Evolutionary conservation across 2,888 invertebrate genomes (phyloP).

Genomic region (Lissocephala sabroskyi): DNA sequence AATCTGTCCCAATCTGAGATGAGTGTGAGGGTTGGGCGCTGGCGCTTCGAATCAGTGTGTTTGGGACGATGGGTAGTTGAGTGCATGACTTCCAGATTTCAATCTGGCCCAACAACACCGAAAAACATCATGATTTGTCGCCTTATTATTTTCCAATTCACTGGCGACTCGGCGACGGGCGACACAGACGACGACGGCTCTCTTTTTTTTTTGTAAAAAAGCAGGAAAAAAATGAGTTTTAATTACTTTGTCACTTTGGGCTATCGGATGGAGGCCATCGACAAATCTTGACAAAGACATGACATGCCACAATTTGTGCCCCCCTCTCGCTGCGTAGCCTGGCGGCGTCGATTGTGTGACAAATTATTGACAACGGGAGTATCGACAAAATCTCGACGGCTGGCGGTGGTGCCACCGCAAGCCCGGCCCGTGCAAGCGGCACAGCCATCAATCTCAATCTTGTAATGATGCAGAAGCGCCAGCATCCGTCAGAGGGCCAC

Average conservation of each 20-base stretch:
- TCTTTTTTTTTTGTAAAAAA: neutral
- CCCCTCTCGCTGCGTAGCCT: too few species aligned
- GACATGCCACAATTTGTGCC: conserved; percentile 65
- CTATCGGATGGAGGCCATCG: conserved; percentile 45
- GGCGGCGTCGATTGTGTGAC: conserved; percentile 68
- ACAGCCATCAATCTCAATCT: conserved; percentile 58
- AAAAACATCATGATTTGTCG: conserved; percentile 24
- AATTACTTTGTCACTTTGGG: conserved; percentile 65
- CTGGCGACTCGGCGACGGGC: too few species aligned
- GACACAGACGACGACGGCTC: too few species aligned
- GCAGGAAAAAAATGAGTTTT: conserved; percentile 36
- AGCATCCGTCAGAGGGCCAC: conserved; percentile 21
- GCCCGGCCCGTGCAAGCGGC: conserved; percentile 17
- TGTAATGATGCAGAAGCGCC: conserved; percentile 54
- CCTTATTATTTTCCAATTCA: conserved; percentile 19
- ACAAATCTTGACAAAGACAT: conserved; percentile 66
- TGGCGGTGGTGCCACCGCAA: too few species aligned
- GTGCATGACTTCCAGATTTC: conserved; percentile 45
- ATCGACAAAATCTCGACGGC: conserved; percentile 7
- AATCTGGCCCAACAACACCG: conserved; percentile 1
- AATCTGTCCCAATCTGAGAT: too few species aligned
- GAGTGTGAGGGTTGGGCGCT: too few species aligned
- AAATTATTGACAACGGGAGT: conserved; percentile 67
- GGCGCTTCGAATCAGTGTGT: too few species aligned
- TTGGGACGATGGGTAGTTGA: too few species aligned